Evolutionary conservation across 92 coral and sea anemone species (phyloP), one percentile per base, ranked within the genome.

Genomic region (Zoanthus sociatus): DNA sequence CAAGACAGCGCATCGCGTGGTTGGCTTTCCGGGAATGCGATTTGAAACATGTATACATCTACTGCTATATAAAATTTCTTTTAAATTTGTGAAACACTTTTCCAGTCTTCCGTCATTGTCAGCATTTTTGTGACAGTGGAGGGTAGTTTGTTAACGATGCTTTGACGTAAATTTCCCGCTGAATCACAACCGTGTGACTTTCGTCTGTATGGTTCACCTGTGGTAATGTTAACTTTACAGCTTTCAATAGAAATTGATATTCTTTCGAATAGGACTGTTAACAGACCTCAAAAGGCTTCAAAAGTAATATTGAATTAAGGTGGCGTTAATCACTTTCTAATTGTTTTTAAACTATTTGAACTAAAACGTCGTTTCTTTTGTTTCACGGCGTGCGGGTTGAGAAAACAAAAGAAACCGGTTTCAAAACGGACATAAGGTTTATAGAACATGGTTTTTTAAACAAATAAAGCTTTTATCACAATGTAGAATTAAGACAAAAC

Each of bases 331-430:
- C 93, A 90, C 97, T 89, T 81, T 87, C 92, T 94, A 92, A 94
- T 90, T 94, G 92, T 86, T 84, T 83, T 86, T 86, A 89, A 86
- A 83, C 93, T 94, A 84, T 93, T 94, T 86, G 88, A 90, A 87
- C 86, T 86, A 89, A 93, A 92, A 94, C 95, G 93, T 70, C 84
- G 69, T 78, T 48, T 83, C 63, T 81, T 84, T 94, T 94, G 95
- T 94, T 90, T 64, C 75, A 88, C 95, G 94, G 92, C 98, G 92
- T 94, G 98, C 94, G 94, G 96, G 94, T 68, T 53, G 66, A 72
- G 72, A 76, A 74, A 83, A 93, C 96, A 93, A 93, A 71, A 72
- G 93, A 81, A 45, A 78, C 92, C 82, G 89, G 86, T 90, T 92
- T 86, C 84, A 92, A 78, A 69, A 87, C 60, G 56, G 91, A 89